Base-by-base conservation (phyloP, 2,888 invertebrate species). In the Drosophila dives region DNA sequence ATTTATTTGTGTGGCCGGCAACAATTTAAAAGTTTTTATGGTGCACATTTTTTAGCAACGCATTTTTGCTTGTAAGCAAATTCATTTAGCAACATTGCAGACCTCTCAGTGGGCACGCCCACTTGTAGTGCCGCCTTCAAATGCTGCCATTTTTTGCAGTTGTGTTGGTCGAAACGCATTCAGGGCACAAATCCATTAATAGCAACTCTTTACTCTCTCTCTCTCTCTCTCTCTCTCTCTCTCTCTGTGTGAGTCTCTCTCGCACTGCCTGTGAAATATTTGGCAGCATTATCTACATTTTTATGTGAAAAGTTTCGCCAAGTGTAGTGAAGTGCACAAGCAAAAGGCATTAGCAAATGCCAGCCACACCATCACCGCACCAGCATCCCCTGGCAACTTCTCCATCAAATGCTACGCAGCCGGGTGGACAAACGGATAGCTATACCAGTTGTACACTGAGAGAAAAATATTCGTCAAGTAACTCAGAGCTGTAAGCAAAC, bases 301-400 rank as follows among this genome's bases (percentile, higher is more conserved):
- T 87, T 84, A 85, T 85, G 89, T 77, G 85, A 85, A 85, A 85
- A 85, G 80, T 85, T 85, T 62, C 55, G 67, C 63, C 72, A 72
- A 82, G 79, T 82, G 84, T 77, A 86, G 85, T 89, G 85, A 85
- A 85, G 80, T 86, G 85, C 80, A 80, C 84, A 86, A 72, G 87
- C 89, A 84, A 87, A 80, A 77, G 73, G 80, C 80, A 76, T 78
- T 78, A 72, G 72, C 58, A 67, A 60, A 61, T 64, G 56, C 60
- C 63, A 68, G 26, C 56, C 72, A 55, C 42, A 38, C 45, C 56
- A 42, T 2, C 51, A 29, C 48, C 58, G 36, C 36, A 48, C 36
- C 32, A 29, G 20, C 62, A 17, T 54, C 17, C 23, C 29, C 48
- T 26, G 54, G 68, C 64, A 78, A 79, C 69, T 82, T 82, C 72